Evolutionary conservation across 2,797 vertebrate genomes (phyloP).

Genomic region (Intellagama lesueurii): DNA sequence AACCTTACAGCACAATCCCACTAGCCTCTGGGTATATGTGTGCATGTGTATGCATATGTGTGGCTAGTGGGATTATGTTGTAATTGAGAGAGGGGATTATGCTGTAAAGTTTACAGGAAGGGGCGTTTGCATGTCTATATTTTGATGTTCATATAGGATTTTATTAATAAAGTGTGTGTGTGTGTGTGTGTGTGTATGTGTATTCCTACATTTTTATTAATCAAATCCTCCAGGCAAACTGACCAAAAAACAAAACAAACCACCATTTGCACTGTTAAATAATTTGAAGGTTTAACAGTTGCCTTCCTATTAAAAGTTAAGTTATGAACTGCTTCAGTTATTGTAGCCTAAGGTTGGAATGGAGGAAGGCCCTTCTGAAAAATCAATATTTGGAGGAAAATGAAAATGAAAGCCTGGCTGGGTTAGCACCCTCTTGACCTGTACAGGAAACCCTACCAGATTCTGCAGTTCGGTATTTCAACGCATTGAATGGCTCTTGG

Average conservation of each 20-base stretch:
- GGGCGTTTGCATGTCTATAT: too few species aligned
- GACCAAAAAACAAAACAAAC: neutral
- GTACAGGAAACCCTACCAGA: constrained; percentile 54
- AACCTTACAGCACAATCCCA: too few species aligned
- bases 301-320: constrained; percentile 20
- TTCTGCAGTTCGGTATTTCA: constrained; percentile 45
- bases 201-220: constrained; percentile 35
- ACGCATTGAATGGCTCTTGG: constrained; percentile 57
- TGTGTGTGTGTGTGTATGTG: neutral
- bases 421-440: constrained; percentile 50
- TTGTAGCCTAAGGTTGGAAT: neutral
- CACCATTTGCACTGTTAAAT: neutral
- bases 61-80: too few species aligned
- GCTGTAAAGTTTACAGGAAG: too few species aligned
- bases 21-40: too few species aligned
- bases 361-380: constrained; percentile 47
- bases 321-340: constrained; percentile 24
- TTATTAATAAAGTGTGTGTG: too few species aligned
- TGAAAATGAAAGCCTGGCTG: constrained; percentile 61
- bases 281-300: constrained; percentile 21
- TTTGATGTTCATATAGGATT: too few species aligned
- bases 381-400: constrained; percentile 51
- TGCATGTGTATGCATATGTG: too few species aligned
- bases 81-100: too few species aligned
- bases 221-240: constrained; percentile 14